phyloP scores from a whole-genome alignment of 2,888 invertebrate genomes.

The Esperia sulphurella region DNA sequence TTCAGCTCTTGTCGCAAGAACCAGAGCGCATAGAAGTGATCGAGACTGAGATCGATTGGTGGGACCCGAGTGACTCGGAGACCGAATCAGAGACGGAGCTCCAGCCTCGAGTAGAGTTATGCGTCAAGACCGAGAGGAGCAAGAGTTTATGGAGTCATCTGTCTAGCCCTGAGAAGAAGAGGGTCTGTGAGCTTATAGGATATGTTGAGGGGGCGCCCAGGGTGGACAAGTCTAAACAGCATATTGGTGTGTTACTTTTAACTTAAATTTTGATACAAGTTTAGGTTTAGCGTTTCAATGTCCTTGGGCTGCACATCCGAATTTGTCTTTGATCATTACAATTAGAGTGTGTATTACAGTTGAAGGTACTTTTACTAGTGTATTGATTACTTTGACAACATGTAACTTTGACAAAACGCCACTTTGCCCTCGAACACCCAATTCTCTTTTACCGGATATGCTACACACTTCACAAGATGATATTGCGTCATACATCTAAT shows the following conservation, averaged over 20 bases:
- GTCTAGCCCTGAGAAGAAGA: slow-evolving; percentile 81
- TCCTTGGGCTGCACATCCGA: no score
- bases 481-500: no score
- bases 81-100: slow-evolving; percentile 35
- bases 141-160: slow-evolving; percentile 80
- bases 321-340: no score
- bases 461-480: no score
- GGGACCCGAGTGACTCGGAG: slow-evolving; percentile 51
- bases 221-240: slow-evolving; percentile 71
- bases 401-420: no score
- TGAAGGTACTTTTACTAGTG: no score
- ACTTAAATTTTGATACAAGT: no score
- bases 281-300: no score
- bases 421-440: no score
- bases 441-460: no score
- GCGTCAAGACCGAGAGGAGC: slow-evolving; percentile 74
- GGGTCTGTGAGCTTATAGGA: slow-evolving; percentile 81
- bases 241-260: slow-evolving; percentile 66
- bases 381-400: no score
- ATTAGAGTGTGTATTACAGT: no score
- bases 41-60: slow-evolving; percentile 71
- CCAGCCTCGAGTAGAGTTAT: slow-evolving; percentile 56
- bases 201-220: slow-evolving; percentile 78
- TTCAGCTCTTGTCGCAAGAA: slow-evolving; percentile 57
- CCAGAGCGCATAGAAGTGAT: slow-evolving; percentile 68